Base-by-base conservation (phyloP, 2,113 vertebrate species). In the Scomber colias region DNA sequence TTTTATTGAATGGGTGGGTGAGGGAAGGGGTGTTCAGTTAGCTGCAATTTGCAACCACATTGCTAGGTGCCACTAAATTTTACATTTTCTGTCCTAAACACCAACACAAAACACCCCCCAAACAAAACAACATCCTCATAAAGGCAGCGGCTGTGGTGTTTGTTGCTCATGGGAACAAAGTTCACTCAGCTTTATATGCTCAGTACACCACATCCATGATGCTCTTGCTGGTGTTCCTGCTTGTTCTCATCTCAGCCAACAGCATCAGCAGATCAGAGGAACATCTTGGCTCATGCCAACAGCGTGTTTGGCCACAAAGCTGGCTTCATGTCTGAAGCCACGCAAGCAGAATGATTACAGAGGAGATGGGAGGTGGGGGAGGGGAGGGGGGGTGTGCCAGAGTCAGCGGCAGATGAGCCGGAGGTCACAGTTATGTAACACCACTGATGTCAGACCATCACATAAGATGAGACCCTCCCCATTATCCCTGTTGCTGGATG, bases 361-460 rank as follows among this genome's bases (percentile, higher is more conserved):
- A 74, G 74, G 79, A 79, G 77, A 55, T 44, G 77, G 78, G 71
- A 60, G 77, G 48, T 46, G 60, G 13, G 16, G 13, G 24, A 16
- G 24, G 30, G 17, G 21, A 0, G 35, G n/a, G 35, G 15, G 69
- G n/a, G 69, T 56, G n/a, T 79, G 61, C 35, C 63, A 59, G 71
- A 78, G 73, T 82, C 30, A 66, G 78, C 55, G 35, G 81, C 75
- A 57, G 77, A 81, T 72, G 64, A 85, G 90, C 90, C 75, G 17
- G 79, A 72, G 91, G 89, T 87, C 79, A 87, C 67, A 59, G 81
- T 94, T 94, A 92, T 86, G 86, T 82, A 94, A 94, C 78, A 51
- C 54, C 46, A 57, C 77, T 88, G 86, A 90, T 92, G 92, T 93
- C 81, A 88, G 81, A 84, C 54, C 78, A 71, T 91, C 75, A 79